These are phyloP conservation scores for Eulemur macaco DNA, from an alignment of 2,113 vertebrate species.

Conservation along the genomic window DNA sequence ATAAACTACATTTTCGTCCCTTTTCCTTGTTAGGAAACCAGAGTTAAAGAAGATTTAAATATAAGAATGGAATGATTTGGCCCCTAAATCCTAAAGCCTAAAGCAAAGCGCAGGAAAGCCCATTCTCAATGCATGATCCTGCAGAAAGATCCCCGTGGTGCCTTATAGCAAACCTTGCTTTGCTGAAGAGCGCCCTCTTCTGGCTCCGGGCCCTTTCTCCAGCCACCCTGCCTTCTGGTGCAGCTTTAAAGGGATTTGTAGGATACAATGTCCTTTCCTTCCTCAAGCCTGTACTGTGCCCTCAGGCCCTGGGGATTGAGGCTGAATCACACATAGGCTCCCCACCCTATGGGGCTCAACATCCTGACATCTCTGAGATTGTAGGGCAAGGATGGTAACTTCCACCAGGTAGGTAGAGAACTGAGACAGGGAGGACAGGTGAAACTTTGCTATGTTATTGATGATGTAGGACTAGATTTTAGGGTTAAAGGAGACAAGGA, in stretches of 20 bases:
- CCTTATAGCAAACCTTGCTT: neutral
- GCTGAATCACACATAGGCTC: neutral
- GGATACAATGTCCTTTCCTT: rapidly evolving
- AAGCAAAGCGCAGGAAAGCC: neutral
- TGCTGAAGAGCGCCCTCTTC: constrained; percentile 50
- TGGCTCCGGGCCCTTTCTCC: neutral
- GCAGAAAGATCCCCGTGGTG: neutral
- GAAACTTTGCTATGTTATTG: neutral
- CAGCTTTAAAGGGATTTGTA: neutral
- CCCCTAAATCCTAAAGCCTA: neutral
- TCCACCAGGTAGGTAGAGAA: neutral
- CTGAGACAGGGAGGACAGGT: too few species aligned
- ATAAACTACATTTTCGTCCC: neutral
- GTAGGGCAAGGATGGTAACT: neutral
- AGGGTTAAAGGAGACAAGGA: neutral
- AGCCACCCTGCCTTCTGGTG: neutral
- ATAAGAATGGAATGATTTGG: neutral
- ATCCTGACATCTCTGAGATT: neutral
- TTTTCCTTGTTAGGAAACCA: neutral
- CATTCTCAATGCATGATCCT: neutral
- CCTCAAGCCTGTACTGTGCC: neutral
- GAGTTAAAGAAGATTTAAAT: neutral
- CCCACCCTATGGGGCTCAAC: neutral
- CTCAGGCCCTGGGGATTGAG: neutral
- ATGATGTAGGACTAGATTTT: neutral